phyloP scores from a whole-genome alignment of 1,140 invertebrate genomes.

The Drosophila busckii region DNA sequence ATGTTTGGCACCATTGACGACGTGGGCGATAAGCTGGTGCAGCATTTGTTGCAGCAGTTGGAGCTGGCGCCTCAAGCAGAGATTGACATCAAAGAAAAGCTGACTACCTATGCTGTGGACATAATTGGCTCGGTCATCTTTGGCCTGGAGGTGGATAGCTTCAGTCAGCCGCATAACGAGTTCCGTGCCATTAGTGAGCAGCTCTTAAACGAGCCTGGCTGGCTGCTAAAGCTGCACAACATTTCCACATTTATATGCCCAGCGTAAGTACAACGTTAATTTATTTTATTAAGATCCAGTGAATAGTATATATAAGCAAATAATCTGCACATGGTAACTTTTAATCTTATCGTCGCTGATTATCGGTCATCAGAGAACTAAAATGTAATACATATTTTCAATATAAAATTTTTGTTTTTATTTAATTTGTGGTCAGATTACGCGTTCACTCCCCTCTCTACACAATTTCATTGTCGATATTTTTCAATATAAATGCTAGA shows the following conservation, averaged over 20 bases:
- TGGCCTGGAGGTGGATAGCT: slow-evolving; percentile 78
- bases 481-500: too few species aligned
- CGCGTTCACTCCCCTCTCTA: too few species aligned
- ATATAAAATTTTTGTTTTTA: too few species aligned
- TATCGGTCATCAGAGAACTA: too few species aligned
- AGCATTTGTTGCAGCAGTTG: slow-evolving; percentile 45
- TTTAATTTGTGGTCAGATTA: too few species aligned
- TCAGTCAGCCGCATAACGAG: slow-evolving; percentile 63
- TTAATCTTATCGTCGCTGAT: too few species aligned
- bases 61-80: slow-evolving; percentile 10
- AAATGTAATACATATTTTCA: too few species aligned
- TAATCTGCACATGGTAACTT: too few species aligned
- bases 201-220: neutral
- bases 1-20: slow-evolving; percentile 80
- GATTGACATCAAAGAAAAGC: slow-evolving; percentile 52
- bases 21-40: slow-evolving; percentile 71
- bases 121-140: slow-evolving; percentile 79
- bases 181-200: slow-evolving; percentile 51
- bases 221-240: slow-evolving; percentile 32
- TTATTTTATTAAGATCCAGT: too few species aligned
- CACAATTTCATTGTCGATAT: too few species aligned
- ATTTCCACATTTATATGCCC: slow-evolving; percentile 52
- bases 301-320: too few species aligned
- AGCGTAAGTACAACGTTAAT: slow-evolving; percentile 60
- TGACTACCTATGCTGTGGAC: slow-evolving; percentile 76